A percentile compares a stretch with the other conserved stretches of the same genome.
Evolutionary conservation across 2,888 invertebrate genomes (phyloP).

Genomic region (Lasioglossum oenotherae): DNA sequence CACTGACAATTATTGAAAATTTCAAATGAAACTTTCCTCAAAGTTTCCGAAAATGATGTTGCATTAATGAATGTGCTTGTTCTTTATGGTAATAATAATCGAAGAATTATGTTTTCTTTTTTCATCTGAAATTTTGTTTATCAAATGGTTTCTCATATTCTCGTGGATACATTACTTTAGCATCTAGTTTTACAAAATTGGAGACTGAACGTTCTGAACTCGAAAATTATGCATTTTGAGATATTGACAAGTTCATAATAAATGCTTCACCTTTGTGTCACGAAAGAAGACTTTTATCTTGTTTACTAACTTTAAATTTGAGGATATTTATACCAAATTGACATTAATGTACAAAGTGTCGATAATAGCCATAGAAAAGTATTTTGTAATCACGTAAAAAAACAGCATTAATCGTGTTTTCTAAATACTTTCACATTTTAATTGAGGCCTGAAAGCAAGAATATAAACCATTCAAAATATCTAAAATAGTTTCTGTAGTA

Average conservation of each 20-base stretch:
- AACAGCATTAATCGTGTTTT: not conserved
- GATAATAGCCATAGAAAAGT: not conserved
- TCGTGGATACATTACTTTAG: not conserved
- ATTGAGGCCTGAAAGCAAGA: not conserved
- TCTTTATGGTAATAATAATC: slow-evolving; percentile 22
- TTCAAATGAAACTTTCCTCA: slow-evolving; percentile 18
- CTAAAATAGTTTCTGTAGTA: not conserved
- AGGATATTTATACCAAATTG: not conserved
- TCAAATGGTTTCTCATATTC: not conserved
- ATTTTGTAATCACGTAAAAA: not conserved
- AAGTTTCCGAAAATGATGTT: slow-evolving; percentile 38
- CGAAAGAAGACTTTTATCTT: not conserved
- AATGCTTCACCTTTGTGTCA: not conserved
- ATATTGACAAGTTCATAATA: not conserved
- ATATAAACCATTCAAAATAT: not conserved
- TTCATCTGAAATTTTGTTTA: not conserved
- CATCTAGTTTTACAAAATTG: not conserved
- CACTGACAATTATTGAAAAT: slow-evolving; percentile 43
- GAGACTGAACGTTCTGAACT: not conserved
- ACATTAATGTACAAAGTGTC: not conserved
- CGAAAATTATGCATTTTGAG: not conserved
- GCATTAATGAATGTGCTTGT: slow-evolving; percentile 30
- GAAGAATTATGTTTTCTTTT: slow-evolving; percentile 17
- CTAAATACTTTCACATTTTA: not conserved
- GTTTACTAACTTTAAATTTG: not conserved